These are phyloP conservation scores for Nysson spinosus DNA, from an alignment of 2,888 invertebrate species.

Conservation along the genomic window DNA sequence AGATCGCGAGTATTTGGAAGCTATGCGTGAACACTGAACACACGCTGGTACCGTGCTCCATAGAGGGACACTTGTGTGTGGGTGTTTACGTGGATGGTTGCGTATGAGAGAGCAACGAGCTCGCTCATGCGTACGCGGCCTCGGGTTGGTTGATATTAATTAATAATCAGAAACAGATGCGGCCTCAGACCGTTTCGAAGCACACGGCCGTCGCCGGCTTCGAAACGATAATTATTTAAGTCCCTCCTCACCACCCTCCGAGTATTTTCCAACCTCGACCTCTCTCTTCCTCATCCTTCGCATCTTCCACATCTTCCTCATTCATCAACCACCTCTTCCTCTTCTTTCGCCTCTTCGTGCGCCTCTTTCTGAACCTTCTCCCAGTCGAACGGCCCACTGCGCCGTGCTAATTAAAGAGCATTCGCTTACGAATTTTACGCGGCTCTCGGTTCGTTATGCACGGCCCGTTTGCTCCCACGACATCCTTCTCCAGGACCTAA, in stretches of 20 bases:
- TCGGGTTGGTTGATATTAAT: conserved; percentile 75
- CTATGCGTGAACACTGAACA: neutral
- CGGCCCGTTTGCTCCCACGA: conserved; percentile 60
- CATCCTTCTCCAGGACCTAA: conserved; percentile 47
- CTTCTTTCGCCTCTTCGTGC: conserved; percentile 6
- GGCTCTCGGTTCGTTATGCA: conserved; percentile 65
- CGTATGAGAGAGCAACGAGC: conserved; percentile 59
- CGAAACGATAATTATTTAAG: conserved; percentile 74
- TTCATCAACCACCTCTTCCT: conserved; percentile 26
- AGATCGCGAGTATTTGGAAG: neutral
- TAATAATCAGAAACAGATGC: conserved; percentile 77
- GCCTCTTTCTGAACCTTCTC: conserved; percentile 21
- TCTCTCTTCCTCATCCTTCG: neutral
- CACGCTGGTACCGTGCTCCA: conserved; percentile 9
- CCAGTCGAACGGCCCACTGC: conserved; percentile 38
- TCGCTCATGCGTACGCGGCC: conserved; percentile 64
- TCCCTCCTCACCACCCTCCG: conserved; percentile 57
- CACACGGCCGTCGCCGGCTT: conserved; percentile 53
- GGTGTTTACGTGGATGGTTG: conserved; percentile 7
- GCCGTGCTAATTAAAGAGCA: conserved; percentile 73
- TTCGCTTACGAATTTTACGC: conserved; percentile 68
- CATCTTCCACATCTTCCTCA: conserved; percentile 7
- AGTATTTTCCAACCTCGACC: conserved; percentile 4
- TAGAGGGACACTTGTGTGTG: too few relatives aligned
- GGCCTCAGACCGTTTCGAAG: conserved; percentile 52